Base-by-base conservation (phyloP, 92 coral and sea anemone species). In the Metridium senile region DNA sequence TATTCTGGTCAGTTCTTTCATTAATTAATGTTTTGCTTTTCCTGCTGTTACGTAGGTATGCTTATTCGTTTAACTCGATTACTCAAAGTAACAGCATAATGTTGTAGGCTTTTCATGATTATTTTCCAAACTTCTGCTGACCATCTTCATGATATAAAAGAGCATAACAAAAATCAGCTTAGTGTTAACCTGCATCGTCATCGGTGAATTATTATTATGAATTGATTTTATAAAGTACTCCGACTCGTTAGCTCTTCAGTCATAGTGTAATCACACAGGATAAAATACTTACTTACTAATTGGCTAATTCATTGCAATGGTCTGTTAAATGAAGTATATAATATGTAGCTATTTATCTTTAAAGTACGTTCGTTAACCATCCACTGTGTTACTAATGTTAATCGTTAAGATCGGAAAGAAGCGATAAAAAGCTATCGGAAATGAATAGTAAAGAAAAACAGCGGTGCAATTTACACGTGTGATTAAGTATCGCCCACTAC, bases 401-500 rank as follows among this genome's bases (percentile, higher is more conserved):
- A 59, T 25, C 31, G 27, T 63, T 28, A 63, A 28, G 39, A 63
- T 63, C 69, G 43, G 69, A 31, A 63, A 31, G 45, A 63, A 63
- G 26, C 3, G 10, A 28, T 28, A 63, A 63, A 61, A 63, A 28
- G 45, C 69, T 23, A 63, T 63, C 69, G 69, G 69, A 63, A 63
- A 63, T 28, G 49, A 28, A 8, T 13, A 16, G 31, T 0, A 63
- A 63, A 31, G 66, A 13, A 63, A 63, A 28, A 63, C 45, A 63
- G 69, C 69, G 69, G 45, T 63, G 22, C 21, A 63, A 23, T 28
- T 63, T 63, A 1, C 39, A 63, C 69, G 69, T 39, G 43, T 63
- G 69, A 63, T 28, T 63, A 39, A 63, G 69, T 58, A 11, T 31
- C 69, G 39, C 69, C 69, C 45, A 63, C 69, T 58, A 1, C 11